Evolutionary conservation across 2,888 invertebrate genomes (phyloP).

Genomic region (Ophioninae sp.): DNA sequence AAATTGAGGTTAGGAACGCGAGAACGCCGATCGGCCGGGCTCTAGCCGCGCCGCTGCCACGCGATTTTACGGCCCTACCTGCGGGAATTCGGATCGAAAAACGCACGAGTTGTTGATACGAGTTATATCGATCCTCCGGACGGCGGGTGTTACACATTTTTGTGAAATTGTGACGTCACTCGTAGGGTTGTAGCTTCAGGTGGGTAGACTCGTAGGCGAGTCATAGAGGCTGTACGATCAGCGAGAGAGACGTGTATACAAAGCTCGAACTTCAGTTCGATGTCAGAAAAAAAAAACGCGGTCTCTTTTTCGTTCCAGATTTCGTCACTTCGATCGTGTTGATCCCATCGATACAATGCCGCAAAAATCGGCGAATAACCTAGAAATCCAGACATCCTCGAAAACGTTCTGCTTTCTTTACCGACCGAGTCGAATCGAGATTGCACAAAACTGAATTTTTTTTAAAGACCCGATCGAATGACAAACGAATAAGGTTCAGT

Average conservation of each 20-base stretch:
- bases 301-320: neutral
- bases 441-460: neutral
- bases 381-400: neutral
- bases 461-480: neutral
- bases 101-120: neutral
- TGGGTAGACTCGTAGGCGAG: neutral
- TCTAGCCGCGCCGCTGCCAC: neutral
- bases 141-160: neutral
- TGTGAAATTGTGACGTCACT: neutral
- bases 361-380: neutral
- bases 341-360: neutral
- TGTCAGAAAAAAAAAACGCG: neutral
- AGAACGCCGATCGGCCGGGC: neutral
- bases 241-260: neutral
- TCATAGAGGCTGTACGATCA: too few relatives aligned
- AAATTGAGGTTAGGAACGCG: neutral
- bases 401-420: neutral
- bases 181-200: neutral
- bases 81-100: neutral
- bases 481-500: neutral
- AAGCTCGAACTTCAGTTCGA: neutral
- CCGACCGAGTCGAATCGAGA: neutral
- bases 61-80: neutral
- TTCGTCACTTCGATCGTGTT: neutral
- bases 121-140: neutral